These are phyloP conservation scores for Centropristis striata DNA, from an alignment of 2,113 vertebrate genomes.

Conservation along the genomic window DNA sequence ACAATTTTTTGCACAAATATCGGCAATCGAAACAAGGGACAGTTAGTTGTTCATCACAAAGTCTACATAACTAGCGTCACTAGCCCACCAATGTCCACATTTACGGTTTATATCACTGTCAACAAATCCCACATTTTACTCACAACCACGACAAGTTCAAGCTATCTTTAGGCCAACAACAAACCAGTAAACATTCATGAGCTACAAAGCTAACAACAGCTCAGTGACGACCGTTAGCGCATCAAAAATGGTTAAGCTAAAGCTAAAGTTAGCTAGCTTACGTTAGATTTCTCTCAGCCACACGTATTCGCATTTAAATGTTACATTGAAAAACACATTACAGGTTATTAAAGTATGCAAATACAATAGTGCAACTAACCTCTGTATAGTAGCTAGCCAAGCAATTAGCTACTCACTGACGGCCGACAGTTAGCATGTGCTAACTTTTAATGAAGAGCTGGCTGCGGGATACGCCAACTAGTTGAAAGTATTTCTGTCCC, in stretches of 20 bases:
- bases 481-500: conserved; percentile 34
- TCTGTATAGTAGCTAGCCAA: conserved; percentile 48
- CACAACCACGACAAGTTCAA: background rate
- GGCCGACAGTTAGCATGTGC: conserved; percentile 31
- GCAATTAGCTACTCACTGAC: conserved; percentile 58
- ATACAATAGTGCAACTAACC: conserved; percentile 44
- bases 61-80: background rate
- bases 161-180: background rate
- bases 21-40: background rate
- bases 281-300: background rate
- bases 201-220: background rate
- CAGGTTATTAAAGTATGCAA: accelerated
- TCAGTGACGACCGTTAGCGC: background rate
- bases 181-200: background rate
- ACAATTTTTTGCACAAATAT: background rate
- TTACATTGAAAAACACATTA: accelerated
- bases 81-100: background rate
- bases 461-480: background rate
- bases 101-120: background rate
- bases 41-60: background rate
- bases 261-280: conserved; percentile 15
- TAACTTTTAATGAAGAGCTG: conserved; percentile 31
- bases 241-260: conserved; percentile 48
- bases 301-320: background rate
- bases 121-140: no score